phyloP scores from a whole-genome alignment of 92 coral and sea anemone genomes.

The Zoanthus gigantus region DNA sequence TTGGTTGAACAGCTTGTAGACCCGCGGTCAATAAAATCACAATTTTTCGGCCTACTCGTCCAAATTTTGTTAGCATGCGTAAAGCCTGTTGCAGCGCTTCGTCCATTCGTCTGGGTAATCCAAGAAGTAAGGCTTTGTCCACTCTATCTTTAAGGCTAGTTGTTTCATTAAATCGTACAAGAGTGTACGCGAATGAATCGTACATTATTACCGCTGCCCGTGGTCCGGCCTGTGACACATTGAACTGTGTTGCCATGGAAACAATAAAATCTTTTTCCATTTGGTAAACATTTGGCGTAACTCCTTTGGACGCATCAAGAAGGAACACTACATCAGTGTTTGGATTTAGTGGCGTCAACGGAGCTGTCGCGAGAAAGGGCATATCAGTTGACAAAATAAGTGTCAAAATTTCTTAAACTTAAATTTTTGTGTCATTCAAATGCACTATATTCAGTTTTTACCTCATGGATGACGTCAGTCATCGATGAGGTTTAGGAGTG shows the following conservation, averaged over 20 bases:
- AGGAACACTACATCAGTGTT: conserved; percentile 73
- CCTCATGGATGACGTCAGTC: too few species aligned
- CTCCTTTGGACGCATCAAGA: conserved; percentile 74
- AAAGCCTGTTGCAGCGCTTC: conserved; percentile 62
- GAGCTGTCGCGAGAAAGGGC: conserved; percentile 18
- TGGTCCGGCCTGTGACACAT: conserved; percentile 19
- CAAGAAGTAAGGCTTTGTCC: conserved; percentile 40
- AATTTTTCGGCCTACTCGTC: conserved; percentile 62
- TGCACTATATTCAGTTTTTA: too few species aligned
- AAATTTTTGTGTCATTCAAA: too few species aligned
- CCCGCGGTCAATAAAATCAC: conserved; percentile 78
- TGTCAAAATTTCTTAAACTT: too few species aligned
- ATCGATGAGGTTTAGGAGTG: too few species aligned
- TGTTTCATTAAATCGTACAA: conserved; percentile 41
- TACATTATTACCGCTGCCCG: conserved; percentile 60
- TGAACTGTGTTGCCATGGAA: conserved; percentile 29
- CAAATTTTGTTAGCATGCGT: conserved; percentile 51
- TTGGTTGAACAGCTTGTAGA: conserved; percentile 45
- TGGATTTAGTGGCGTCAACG: conserved; percentile 27
- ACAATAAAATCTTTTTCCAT: conserved; percentile 19
- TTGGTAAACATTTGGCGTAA: conserved; percentile 36
- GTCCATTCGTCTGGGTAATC: conserved; percentile 69
- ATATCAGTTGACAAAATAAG: too few species aligned
- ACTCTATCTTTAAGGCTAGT: conserved; percentile 40
- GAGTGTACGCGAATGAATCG: conserved; percentile 58